These are phyloP conservation scores for Pachypanchax playfairii DNA, from an alignment of 2,113 vertebrate species.

Conservation along the genomic window DNA sequence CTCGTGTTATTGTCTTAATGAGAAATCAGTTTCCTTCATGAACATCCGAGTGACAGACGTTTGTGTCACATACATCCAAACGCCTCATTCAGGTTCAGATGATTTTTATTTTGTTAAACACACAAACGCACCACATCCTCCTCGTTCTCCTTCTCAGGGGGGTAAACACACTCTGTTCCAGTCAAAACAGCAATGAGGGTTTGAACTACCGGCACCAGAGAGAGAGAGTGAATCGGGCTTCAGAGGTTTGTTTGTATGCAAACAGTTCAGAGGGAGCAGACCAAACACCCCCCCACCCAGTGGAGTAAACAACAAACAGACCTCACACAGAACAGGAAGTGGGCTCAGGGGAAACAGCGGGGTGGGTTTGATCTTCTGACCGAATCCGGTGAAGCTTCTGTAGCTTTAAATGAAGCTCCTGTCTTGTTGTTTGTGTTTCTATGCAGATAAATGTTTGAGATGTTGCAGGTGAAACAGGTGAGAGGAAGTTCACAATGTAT, in stretches of 20 bases:
- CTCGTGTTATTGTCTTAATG: too few relatives aligned
- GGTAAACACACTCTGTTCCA: conserved; percentile 24
- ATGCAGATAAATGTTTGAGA: conserved; percentile 37
- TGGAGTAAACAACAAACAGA: conserved; percentile 35
- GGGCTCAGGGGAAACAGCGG: conserved; percentile 4
- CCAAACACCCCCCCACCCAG: conserved; percentile 42
- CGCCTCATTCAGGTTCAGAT: too few relatives aligned
- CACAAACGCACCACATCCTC: background rate
- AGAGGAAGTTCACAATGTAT: conserved; percentile 30
- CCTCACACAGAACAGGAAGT: conserved; percentile 17
- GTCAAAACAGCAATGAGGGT: conserved; percentile 45
- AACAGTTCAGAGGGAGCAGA: conserved; percentile 45
- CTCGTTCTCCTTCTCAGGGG: background rate
- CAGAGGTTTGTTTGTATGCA: conserved; percentile 50
- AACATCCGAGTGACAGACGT: too few relatives aligned
- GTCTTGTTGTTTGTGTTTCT: conserved; percentile 16
- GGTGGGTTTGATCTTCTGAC: conserved; percentile 2
- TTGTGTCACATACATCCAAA: too few relatives aligned
- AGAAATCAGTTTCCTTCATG: too few relatives aligned
- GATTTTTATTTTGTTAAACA: too few relatives aligned
- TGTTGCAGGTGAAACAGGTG: conserved; percentile 27
- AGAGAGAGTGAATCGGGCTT: conserved; percentile 44
- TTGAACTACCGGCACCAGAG: conserved; percentile 35
- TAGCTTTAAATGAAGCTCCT: conserved; percentile 21
- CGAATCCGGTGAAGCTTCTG: background rate